A percentile compares a stretch with the other conserved stretches of the same genome.
Conservation (phyloP, 2,888 invertebrate genomes). For the Apotomis turbidana region DNA sequence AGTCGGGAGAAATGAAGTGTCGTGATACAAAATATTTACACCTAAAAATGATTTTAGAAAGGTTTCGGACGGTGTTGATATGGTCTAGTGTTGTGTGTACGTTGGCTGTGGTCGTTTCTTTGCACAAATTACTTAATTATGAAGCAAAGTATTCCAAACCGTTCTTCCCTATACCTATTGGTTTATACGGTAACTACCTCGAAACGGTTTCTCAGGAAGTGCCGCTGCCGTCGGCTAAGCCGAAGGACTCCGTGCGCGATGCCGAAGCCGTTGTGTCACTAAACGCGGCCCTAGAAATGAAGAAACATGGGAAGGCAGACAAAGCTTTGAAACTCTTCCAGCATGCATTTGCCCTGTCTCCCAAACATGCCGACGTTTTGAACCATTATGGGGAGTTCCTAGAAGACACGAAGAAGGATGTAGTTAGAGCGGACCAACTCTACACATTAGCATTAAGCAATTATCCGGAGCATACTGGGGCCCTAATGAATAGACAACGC, state of each 20-base stretch:
- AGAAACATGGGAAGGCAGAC: slow-evolving; percentile 90
- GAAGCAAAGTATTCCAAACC: slow-evolving; percentile 71
- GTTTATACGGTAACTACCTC: slow-evolving; percentile 71
- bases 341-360: slow-evolving; percentile 96
- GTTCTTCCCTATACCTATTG: slow-evolving; percentile 74
- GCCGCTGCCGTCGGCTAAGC: slow-evolving; percentile 51
- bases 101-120: slow-evolving; percentile 70
- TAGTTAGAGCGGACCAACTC: slow-evolving; percentile 94
- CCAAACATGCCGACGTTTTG: slow-evolving; percentile 95
- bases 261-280: slow-evolving; percentile 93
- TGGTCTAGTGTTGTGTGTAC: slow-evolving; percentile 76
- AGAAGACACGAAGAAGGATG: slow-evolving; percentile 92
- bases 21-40: slow-evolving; percentile 57
- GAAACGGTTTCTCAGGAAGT: slow-evolving; percentile 64
- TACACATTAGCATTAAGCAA: slow-evolving; percentile 93
- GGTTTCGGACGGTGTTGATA: slow-evolving; percentile 74
- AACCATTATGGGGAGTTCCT: slow-evolving; percentile 97
- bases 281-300: slow-evolving; percentile 93
- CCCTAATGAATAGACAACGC: slow-evolving; percentile 90
- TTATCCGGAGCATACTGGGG: slow-evolving; percentile 92
- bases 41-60: slow-evolving; percentile 72
- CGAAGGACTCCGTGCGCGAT: slow-evolving; percentile 63
- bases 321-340: slow-evolving; percentile 94
- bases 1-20: slow-evolving; percentile 69
- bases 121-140: slow-evolving; percentile 70